phyloP scores from a whole-genome alignment of 2,888 invertebrate genomes.

The Cantharis nigra region DNA sequence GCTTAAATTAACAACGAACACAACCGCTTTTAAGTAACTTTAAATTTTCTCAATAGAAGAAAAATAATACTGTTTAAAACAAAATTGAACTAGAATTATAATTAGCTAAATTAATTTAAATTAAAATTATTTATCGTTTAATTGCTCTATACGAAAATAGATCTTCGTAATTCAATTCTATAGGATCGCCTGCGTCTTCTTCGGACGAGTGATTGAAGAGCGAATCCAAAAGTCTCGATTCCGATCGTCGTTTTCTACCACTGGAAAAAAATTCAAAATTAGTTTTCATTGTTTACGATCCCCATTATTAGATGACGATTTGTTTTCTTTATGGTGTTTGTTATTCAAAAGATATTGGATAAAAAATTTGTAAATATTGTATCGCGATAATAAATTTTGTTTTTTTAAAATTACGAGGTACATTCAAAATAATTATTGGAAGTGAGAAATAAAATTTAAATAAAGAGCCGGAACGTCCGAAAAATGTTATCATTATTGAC shows the following conservation, averaged over 20 bases:
- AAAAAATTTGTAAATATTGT: not conserved
- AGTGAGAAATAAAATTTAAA: not conserved
- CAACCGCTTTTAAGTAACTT: slow-evolving; percentile 22
- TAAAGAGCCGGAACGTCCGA: not conserved
- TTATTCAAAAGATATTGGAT: not conserved
- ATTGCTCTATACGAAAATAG: slow-evolving; percentile 14
- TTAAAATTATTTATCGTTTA: slow-evolving; percentile 11
- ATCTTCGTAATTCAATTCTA: slow-evolving; percentile 28
- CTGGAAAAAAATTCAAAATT: slow-evolving; percentile 38
- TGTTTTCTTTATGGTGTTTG: not conserved
- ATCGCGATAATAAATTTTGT: not conserved
- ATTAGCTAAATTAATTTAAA: slow-evolving; percentile 10
- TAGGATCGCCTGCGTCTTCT: slow-evolving; percentile 31
- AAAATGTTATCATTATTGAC: not conserved
- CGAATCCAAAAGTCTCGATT: slow-evolving; percentile 35
- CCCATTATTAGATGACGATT: not conserved
- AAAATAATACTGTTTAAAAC: slow-evolving; percentile 19
- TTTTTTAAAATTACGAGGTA: not conserved
- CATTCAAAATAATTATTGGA: not conserved
- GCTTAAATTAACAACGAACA: slow-evolving; percentile 18
- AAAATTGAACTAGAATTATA: slow-evolving; percentile 4
- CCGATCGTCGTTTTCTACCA: slow-evolving; percentile 50
- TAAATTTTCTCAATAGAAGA: not conserved
- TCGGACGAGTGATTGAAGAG: slow-evolving; percentile 39
- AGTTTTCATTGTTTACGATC: not conserved